These are phyloP conservation scores for Rhaphigaster nebulosa DNA, from an alignment of 2,888 invertebrate genomes.

Conservation along the genomic window DNA sequence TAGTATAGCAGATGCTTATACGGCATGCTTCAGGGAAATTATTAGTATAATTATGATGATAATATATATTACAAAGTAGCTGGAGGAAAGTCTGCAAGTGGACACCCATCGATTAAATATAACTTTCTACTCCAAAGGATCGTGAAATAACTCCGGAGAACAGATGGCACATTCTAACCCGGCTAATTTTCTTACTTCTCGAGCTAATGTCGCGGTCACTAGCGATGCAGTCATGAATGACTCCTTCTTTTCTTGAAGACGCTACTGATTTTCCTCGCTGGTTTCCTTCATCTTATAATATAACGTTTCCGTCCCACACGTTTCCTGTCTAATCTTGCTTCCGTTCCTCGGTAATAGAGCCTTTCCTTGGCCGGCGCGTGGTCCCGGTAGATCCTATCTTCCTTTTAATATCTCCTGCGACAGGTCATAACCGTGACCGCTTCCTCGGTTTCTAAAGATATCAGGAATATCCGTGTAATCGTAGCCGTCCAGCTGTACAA, in stretches of 20 bases:
- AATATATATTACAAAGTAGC: neutral
- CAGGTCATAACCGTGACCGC: conserved; percentile 27
- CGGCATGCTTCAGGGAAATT: neutral
- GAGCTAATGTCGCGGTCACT: neutral
- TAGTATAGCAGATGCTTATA: neutral
- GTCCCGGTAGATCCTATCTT: neutral
- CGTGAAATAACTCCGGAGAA: neutral
- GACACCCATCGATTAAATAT: neutral
- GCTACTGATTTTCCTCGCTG: conserved; percentile 36
- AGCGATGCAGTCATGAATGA: conserved; percentile 8
- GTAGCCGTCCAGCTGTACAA: neutral
- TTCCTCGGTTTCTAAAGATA: neutral
- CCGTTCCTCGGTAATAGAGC: neutral
- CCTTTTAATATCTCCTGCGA: neutral
- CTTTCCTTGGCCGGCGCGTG: neutral
- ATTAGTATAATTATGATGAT: neutral
- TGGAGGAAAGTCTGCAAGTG: neutral
- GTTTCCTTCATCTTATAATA: conserved; percentile 28
- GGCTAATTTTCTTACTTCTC: neutral
- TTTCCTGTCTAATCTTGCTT: conserved; percentile 24
- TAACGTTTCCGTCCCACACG: neutral
- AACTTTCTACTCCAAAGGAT: conserved; percentile 13
- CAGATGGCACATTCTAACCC: conserved; percentile 3
- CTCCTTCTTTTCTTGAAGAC: conserved; percentile 10
- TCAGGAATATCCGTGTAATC: neutral